Base-by-base conservation (phyloP, 2,888 invertebrate species). In the Drosophila mulleri region DNA sequence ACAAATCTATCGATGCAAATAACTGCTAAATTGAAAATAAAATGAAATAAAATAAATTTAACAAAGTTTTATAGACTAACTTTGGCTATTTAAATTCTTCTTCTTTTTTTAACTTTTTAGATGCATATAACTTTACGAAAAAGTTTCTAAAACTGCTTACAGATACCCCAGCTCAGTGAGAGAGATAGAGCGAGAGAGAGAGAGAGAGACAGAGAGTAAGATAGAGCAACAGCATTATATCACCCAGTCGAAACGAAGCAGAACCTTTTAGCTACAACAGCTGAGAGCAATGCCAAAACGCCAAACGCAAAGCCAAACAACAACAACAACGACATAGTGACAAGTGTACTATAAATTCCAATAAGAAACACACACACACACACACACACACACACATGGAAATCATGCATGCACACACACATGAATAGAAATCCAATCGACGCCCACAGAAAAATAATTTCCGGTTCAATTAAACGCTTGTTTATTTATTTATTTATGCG, bases 391-490 rank as follows among this genome's bases (percentile, higher is more conserved):
- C 18, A 62, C 47, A 64, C 20, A 57, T 26, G 26, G 23, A 23
- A 23, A 3, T 3, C 56, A 67, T 20, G 11, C 26, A 56, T 11
- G 9, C 26, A 41, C 23, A 37, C 56, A 62, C 35, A 58, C n/a
- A 54, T 26, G 18, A 39, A 74, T 72, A 74, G 75, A 58, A 56
- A 64, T 72, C 58, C 66, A 72, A 74, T 72, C 58, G 82, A 56
- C 79, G 73, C 77, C 76, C 66, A 67, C 68, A 80, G 71, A 76
- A 73, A 76, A 80, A 82, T 82, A 78, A 85, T 86, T 88, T 86
- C 88, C 86, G 88, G 83, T 88, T 86, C 88, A 86, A 86, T 86
- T 86, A 86, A 88, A 86, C 76, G 86, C 78, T 83, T 88, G 88
- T 78, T 86, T 88, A 83, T 86, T 88, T 83, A 82, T 82, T 87